These are phyloP conservation scores for Labroides dimidiatus DNA, from an alignment of 2,797 vertebrate species.

Conservation along the genomic window DNA sequence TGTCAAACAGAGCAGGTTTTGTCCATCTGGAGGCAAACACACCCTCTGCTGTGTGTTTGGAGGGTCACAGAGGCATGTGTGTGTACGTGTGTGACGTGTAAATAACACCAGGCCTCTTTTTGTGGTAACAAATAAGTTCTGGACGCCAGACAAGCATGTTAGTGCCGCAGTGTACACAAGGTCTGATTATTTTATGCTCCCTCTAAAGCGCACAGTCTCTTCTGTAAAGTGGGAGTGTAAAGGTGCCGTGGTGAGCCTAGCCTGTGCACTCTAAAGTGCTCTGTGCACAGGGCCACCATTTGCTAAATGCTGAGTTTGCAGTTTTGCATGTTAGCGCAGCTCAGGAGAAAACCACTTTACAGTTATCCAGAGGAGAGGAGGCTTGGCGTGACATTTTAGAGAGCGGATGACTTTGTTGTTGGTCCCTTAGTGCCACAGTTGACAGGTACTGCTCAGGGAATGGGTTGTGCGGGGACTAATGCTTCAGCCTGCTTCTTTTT, in stretches of 20 bases:
- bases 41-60: conserved; percentile 16
- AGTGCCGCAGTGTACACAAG: conserved; percentile 36
- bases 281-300: conserved; percentile 77
- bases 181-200: conserved; percentile 53
- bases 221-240: conserved; percentile 62
- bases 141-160: conserved; percentile 44
- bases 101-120: conserved; percentile 43
- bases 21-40: conserved; percentile 63
- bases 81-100: conserved; percentile 38
- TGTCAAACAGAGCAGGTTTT: conserved; percentile 54
- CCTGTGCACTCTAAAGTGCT: conserved; percentile 76
- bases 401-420: conserved; percentile 57
- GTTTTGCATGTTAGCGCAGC: conserved; percentile 64
- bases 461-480: conserved; percentile 40
- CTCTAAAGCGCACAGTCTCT: conserved; percentile 60
- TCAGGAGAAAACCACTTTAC: conserved; percentile 80
- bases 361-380: conserved; percentile 55
- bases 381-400: conserved; percentile 55
- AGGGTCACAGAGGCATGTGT: conserved; percentile 27
- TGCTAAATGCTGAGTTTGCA: conserved; percentile 82
- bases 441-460: conserved; percentile 44
- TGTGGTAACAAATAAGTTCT: conserved; percentile 17
- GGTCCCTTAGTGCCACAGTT: conserved; percentile 39
- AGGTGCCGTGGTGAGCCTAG: conserved; percentile 37
- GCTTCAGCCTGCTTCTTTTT: conserved; percentile 31